Percentiles rank a stretch among this genome's conserved stretches.
These are phyloP conservation scores for Drosophila limbata DNA, from an alignment of 2,888 invertebrate genomes.

Conservation along the genomic window DNA sequence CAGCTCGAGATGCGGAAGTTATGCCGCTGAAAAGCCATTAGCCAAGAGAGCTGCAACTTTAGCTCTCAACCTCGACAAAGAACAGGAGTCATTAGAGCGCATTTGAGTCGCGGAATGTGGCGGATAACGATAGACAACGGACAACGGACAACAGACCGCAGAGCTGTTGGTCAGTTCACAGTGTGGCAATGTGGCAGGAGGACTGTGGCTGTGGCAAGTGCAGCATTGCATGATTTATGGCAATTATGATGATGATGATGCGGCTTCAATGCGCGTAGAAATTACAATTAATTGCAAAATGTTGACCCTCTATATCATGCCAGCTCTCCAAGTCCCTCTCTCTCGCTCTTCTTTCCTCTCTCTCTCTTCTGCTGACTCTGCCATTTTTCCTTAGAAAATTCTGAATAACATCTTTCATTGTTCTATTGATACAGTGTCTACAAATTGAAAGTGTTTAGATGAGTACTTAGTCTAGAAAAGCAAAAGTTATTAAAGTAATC, in stretches of 20 bases:
- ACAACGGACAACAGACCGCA: no score
- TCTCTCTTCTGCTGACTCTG: background rate
- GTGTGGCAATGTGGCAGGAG: background rate
- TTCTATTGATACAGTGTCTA: constrained; percentile 9
- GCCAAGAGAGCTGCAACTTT: constrained; percentile 30
- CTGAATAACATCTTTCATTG: background rate
- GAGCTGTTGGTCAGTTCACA: constrained; percentile 1
- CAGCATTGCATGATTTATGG: constrained; percentile 80
- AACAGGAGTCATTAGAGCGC: constrained; percentile 81
- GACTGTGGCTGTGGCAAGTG: constrained; percentile 65
- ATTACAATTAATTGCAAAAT: constrained; percentile 76
- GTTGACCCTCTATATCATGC: constrained; percentile 26
- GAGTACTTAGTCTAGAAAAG: background rate
- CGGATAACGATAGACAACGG: constrained; percentile 23
- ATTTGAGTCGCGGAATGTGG: constrained; percentile 76
- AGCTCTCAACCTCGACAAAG: constrained; percentile 61
- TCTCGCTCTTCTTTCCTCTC: background rate
- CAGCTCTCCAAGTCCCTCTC: background rate
- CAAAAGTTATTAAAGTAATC: background rate
- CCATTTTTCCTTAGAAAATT: background rate
- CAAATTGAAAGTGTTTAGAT: constrained; percentile 12
- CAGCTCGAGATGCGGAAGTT: constrained; percentile 69
- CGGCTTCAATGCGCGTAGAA: constrained; percentile 65
- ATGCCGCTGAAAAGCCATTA: constrained; percentile 58
- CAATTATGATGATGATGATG: constrained; percentile 74